Conservation (phyloP, 2,888 invertebrate species). For the Charanyca ferruginea region DNA sequence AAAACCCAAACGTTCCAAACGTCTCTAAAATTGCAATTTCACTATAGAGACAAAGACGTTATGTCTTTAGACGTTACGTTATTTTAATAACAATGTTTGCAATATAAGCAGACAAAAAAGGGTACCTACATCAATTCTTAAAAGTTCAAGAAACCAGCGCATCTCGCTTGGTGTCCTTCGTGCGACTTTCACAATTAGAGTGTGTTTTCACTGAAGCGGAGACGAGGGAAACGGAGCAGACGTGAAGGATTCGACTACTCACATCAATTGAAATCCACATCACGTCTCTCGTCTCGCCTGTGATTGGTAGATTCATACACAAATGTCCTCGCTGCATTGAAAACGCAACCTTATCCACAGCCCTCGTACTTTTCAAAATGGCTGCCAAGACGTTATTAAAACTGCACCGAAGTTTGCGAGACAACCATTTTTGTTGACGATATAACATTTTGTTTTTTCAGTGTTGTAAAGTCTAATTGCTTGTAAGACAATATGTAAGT, state of each 20-base stretch:
- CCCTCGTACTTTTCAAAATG: conserved; percentile 39
- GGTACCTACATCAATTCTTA: conserved; percentile 46
- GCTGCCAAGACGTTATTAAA: conserved; percentile 16
- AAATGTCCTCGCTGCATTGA: neutral
- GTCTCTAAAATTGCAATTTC: conserved; percentile 3
- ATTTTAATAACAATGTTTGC: conserved; percentile 17
- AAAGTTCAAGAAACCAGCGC: conserved; percentile 35
- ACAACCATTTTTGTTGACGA: neutral
- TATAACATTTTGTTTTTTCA: neutral
- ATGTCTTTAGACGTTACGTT: too few relatives aligned
- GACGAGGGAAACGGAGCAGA: too few relatives aligned
- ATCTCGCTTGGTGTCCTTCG: conserved; percentile 6
- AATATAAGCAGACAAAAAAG: conserved; percentile 14
- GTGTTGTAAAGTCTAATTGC: conserved; percentile 1
- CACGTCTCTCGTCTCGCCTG: too few relatives aligned
- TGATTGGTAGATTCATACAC: too few relatives aligned
- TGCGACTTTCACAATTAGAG: conserved; percentile 1
- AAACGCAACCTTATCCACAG: neutral
- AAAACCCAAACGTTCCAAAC: too few relatives aligned
- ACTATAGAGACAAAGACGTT: conserved; percentile 2
- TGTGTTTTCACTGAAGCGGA: too few relatives aligned
- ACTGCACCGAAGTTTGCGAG: conserved; percentile 7
- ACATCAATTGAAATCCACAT: too few relatives aligned
- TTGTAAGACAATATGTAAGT: conserved; percentile 10
- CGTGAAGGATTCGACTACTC: too few relatives aligned